A percentile compares a stretch with the other conserved stretches of the same genome.
Conservation (phyloP, 2,113 vertebrate species). For the Corythaeola cristata region DNA sequence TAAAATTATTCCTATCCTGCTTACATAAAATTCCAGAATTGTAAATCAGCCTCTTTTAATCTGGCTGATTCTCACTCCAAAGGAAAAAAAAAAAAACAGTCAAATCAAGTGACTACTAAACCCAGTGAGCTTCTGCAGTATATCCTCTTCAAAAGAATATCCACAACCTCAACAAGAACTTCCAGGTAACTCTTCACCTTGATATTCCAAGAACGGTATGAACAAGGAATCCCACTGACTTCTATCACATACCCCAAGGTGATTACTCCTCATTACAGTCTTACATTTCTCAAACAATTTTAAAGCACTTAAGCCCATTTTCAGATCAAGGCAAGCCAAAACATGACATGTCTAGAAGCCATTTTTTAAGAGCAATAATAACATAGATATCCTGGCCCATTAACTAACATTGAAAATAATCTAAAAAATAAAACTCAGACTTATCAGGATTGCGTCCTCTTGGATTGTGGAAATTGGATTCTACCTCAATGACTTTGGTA, state of each 20-base stretch:
- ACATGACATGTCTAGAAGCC: slow-evolving; percentile 28
- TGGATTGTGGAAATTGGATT: slow-evolving; percentile 19
- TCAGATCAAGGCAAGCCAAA: slow-evolving; percentile 38
- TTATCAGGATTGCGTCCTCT: neutral
- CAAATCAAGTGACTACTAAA: neutral
- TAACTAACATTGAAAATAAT: slow-evolving; percentile 4
- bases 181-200: neutral
- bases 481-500: neutral
- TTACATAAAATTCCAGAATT: slow-evolving; percentile 27
- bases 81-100: neutral
- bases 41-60: neutral
- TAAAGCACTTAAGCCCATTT: slow-evolving; percentile 18
- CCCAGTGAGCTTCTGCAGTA: neutral
- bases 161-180: neutral
- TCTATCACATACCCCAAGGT: slow-evolving; percentile 12
- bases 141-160: neutral
- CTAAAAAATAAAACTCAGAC: neutral
- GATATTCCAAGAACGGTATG: neutral
- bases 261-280: neutral
- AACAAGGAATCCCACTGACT: neutral
- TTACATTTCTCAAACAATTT: slow-evolving; percentile 15
- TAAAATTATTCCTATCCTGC: neutral
- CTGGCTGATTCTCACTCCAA: neutral
- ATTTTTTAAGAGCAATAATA: neutral
- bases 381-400: neutral